These are phyloP conservation scores for Coracias cyanogaster DNA, from an alignment of 2,797 vertebrate genomes.

Conservation along the genomic window DNA sequence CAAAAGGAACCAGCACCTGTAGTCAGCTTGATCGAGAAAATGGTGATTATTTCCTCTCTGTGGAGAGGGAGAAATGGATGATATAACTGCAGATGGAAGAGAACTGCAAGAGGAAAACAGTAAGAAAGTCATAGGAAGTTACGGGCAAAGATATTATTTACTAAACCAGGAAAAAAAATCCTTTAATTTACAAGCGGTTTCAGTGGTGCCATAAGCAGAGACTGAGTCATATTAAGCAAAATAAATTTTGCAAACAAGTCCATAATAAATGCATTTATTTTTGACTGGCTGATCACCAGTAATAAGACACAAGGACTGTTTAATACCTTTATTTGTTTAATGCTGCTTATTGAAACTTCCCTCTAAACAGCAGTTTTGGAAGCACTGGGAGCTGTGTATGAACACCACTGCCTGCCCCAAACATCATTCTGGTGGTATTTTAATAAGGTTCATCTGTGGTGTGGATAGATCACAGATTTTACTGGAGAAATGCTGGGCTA, in stretches of 20 bases:
- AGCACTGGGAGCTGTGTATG: fast-evolving
- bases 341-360: not conserved
- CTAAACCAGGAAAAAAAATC: not conserved
- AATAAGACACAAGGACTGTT: not conserved
- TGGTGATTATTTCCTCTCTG: not conserved
- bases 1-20: not conserved
- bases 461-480: not conserved
- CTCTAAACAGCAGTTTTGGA: not conserved
- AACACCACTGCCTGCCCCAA: not conserved
- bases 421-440: not conserved
- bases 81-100: not conserved
- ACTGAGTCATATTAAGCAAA: not conserved
- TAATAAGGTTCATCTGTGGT: not conserved
- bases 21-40: not conserved
- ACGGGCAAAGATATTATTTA: not conserved
- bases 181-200: not conserved
- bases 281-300: not conserved
- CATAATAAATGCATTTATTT: not conserved
- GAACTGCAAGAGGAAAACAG: not conserved
- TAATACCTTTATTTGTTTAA: not conserved
- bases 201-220: not conserved
- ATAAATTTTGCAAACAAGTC: not conserved
- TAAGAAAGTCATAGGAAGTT: not conserved
- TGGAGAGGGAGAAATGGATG: not conserved
- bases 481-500: not conserved